Base-by-base conservation (phyloP, 2,888 invertebrate species). In the Tetheella fluctuosa region DNA sequence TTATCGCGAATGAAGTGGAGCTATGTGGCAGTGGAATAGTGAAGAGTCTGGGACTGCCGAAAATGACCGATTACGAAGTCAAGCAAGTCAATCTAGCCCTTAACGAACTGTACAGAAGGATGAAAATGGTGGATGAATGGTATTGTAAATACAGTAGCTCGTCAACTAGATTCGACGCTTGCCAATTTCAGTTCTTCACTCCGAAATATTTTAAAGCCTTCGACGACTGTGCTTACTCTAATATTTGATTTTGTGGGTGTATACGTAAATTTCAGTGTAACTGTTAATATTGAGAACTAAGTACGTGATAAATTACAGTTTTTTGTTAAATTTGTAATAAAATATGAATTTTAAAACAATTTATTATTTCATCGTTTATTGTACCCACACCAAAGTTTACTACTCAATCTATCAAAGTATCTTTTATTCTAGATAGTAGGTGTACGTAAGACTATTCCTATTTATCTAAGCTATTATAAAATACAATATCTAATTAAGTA, bases 11-110 rank as follows among this genome's bases (percentile, higher is more conserved):
- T 70, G 61, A 83, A 2, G 88, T 94, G 64, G 90, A 91, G 64
- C 86, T 94, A 63, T 86, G 88, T 30, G 83, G 86, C 42, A 81
- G 79, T 10, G 94, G 94, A 13, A 89, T 94, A 56, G 69, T 75
- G 8, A 91, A 85, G 65, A 89, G 92, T 72, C 80, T 88, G 54
- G 94, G 94, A 0, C 70, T 94, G 17, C 94, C 94, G 3, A 85
- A 79, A 73, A 83, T 94, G 81, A 87, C 86, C 8, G 84, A 84
- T 1, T 42, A 68, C 4, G 94, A 95, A 72, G 77, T 87, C 2
- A 74, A 76, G 0, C 70, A 82, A 6, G 69, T 94, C 12, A 89
- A 94, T 71, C 66, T 81, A 23, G 89, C 93, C 1, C 62, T 91
- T n/a, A 75, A 79, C 34, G 76, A 88, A 2, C 75, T 94, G 1